Evolutionary conservation across 1,140 invertebrate species (phyloP).

Genomic region (Euura saliciscinereae): DNA sequence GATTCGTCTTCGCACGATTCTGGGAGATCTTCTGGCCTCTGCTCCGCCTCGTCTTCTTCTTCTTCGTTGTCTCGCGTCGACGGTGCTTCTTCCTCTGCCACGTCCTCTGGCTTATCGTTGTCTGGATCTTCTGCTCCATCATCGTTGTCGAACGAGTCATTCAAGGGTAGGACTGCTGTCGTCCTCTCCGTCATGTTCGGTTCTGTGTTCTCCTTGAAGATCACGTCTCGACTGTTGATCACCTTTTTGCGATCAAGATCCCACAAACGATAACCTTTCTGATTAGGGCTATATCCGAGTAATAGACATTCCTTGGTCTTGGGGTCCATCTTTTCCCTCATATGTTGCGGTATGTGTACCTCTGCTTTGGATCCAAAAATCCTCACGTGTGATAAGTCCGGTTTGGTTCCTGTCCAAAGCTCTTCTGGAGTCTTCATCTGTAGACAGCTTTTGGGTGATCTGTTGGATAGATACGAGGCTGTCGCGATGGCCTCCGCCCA

Average conservation of each 20-base stretch:
- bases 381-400: conserved; percentile 39
- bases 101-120: neutral
- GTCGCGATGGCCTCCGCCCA: too few relatives aligned
- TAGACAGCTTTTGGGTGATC: too few relatives aligned
- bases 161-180: neutral
- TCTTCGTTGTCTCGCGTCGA: neutral
- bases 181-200: conserved; percentile 29
- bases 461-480: conserved; percentile 42
- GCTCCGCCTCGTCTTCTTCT: neutral
- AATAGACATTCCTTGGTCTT: too few relatives aligned
- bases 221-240: conserved; percentile 36
- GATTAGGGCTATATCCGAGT: too few relatives aligned
- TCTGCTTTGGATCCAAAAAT: conserved; percentile 49
- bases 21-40: neutral
- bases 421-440: too few relatives aligned
- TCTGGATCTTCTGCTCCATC: neutral
- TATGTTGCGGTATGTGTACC: too few relatives aligned
- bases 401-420: too few relatives aligned
- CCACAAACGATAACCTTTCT: too few relatives aligned
- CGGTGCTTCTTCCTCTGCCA: neutral
- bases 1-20: neutral
- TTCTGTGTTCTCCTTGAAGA: conserved; percentile 34
- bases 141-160: neutral
- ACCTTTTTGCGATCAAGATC: conserved; percentile 28
- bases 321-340: too few relatives aligned